Percentiles rank a stretch among this genome's conserved stretches.
These are phyloP conservation scores for Leuctra nigra DNA, from an alignment of 2,888 invertebrate species.

Conservation along the genomic window DNA sequence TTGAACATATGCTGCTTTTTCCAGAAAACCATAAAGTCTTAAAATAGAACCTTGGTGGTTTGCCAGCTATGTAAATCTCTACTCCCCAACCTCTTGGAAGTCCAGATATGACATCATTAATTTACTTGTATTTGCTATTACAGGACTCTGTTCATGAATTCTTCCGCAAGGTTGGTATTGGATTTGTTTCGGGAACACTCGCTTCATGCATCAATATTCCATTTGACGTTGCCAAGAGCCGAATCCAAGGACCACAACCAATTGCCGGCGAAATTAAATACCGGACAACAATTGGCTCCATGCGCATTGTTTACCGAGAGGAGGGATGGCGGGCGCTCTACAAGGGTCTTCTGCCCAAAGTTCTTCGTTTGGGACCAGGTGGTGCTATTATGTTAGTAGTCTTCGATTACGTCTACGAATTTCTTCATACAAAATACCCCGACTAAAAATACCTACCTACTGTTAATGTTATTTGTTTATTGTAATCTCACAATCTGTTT, in stretches of 20 bases:
- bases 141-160: conserved; percentile 65
- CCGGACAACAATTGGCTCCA: conserved; percentile 63
- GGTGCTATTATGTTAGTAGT: conserved; percentile 93
- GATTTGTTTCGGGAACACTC: conserved; percentile 79
- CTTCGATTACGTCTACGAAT: conserved; percentile 79
- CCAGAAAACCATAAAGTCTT: too few species aligned
- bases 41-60: too few species aligned
- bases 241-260: conserved; percentile 91
- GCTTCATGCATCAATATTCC: conserved; percentile 89
- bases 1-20: too few species aligned
- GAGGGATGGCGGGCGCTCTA: conserved; percentile 88
- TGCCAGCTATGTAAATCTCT: neutral
- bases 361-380: conserved; percentile 86
- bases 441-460: too few species aligned
- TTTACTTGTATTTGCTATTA: neutral
- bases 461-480: too few species aligned
- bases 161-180: conserved; percentile 68
- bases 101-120: neutral
- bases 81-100: neutral
- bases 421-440: conserved; percentile 50
- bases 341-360: conserved; percentile 87
- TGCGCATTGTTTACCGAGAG: conserved; percentile 68
- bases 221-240: conserved; percentile 92
- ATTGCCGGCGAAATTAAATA: conserved; percentile 67
- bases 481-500: too few species aligned